Evolutionary conservation across 1,140 invertebrate species (phyloP).

Genomic region (Sinella curviseta): DNA sequence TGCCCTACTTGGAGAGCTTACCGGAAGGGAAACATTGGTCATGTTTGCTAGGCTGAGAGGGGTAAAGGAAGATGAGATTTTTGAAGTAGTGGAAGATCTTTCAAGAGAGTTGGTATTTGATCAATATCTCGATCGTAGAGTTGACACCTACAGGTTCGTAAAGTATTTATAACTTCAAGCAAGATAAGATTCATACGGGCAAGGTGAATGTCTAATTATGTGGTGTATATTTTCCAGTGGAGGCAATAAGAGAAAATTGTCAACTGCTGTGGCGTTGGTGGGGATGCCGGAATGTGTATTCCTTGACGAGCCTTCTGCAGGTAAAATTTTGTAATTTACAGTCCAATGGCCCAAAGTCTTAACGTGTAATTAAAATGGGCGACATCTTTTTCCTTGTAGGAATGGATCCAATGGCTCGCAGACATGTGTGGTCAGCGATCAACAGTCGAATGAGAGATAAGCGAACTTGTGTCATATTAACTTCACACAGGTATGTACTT

Average conservation of each 20-base stretch:
- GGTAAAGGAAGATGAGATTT: conserved; percentile 56
- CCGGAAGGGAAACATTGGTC: conserved; percentile 72
- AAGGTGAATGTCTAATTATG: neutral
- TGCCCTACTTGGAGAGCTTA: conserved; percentile 68
- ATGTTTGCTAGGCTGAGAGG: conserved; percentile 77
- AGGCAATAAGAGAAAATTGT: conserved; percentile 67
- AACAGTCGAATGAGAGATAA: conserved; percentile 43
- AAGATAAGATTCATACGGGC: neutral
- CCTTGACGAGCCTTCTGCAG: conserved; percentile 61
- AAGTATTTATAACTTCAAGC: neutral
- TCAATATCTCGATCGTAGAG: conserved; percentile 56
- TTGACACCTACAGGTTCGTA: conserved; percentile 54
- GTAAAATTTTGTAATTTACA: conserved; percentile 52
- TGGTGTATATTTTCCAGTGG: conserved; percentile 53
- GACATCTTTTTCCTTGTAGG: conserved; percentile 58
- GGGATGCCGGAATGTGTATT: conserved; percentile 66
- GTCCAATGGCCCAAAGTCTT: neutral
- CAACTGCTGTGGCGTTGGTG: conserved; percentile 62
- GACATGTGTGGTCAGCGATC: conserved; percentile 47
- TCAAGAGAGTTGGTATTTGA: conserved; percentile 53
- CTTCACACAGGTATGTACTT: conserved; percentile 44
- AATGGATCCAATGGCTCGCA: conserved; percentile 56
- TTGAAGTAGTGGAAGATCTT: conserved; percentile 52
- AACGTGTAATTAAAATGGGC: no score
- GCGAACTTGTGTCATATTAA: conserved; percentile 45